phyloP scores from a whole-genome alignment of 2,888 invertebrate genomes.

The Folsomia candida region DNA sequence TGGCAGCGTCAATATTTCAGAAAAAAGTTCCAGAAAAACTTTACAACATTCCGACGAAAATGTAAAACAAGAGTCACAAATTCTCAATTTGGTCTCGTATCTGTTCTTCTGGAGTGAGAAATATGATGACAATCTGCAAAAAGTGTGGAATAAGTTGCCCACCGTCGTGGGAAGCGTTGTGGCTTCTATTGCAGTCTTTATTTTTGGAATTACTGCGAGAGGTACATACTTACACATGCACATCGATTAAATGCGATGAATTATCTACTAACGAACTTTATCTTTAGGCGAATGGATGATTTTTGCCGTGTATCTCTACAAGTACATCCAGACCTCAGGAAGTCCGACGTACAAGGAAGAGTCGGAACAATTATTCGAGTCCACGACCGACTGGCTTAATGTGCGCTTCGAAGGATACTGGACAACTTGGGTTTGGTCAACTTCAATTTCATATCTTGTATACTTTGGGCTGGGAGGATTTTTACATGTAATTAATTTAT shows the following conservation, averaged over 20 bases:
- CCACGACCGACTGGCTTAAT: conserved; percentile 41
- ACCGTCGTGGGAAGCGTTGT: conserved; percentile 60
- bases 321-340: conserved; percentile 57
- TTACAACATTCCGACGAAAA: too few relatives aligned
- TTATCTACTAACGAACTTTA: conserved; percentile 19
- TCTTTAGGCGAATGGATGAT: conserved; percentile 67
- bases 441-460: conserved; percentile 60
- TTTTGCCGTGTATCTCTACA: conserved; percentile 63
- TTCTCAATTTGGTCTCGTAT: conserved; percentile 27
- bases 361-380: conserved; percentile 41
- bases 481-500: conserved; percentile 62
- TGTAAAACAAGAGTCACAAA: not conserved
- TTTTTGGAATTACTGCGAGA: conserved; percentile 64
- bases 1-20: too few relatives aligned
- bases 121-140: conserved; percentile 60
- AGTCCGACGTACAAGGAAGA: conserved; percentile 41
- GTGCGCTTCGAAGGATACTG: conserved; percentile 41
- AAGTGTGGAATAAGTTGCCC: conserved; percentile 61
- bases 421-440: conserved; percentile 56
- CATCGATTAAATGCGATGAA: too few relatives aligned
- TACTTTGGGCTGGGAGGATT: conserved; percentile 68
- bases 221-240: conserved; percentile 57
- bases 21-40: too few relatives aligned
- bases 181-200: conserved; percentile 63
- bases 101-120: conserved; percentile 60